Evolutionary conservation across 1,140 invertebrate species (phyloP), one percentile per base, ranked within the genome.

Genomic region (Calephelis nemesis): DNA sequence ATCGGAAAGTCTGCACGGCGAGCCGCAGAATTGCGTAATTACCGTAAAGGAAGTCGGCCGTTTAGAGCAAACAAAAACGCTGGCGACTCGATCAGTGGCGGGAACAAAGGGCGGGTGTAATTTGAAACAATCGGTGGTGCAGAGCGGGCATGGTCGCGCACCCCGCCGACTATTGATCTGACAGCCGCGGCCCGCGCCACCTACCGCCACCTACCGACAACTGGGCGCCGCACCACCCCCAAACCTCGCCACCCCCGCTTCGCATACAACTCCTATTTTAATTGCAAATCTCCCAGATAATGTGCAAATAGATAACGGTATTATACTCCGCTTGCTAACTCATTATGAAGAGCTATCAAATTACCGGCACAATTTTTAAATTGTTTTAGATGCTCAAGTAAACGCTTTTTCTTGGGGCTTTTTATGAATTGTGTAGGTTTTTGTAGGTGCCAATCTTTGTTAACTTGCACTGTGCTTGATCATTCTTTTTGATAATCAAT

Each of bases 281-380:
- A 91, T 91, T 91, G 88, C 86, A 91, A 91, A 91, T 91, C 87
- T 88, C 84, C 85, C 82, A 88, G 88, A 88, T 89, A 89, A 91
- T 89, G 87, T 82, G 84, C 83, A 89, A 91, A 91, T 91, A 88
- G 86, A 91, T 90, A 91, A 89, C 87, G 75, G 82, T 75, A 88
- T 91, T 91, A 88, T 87, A 87, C 83, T 81, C 81, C 71, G 77
- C 84, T 88, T 82, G 83, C 81, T 88, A 87, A 89, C 81, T 88
- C 85, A 89, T 89, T 87, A 84, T 89, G 81, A 82, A 83, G 76
- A 76, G 80, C 77, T 82, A 85, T 90, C 73, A 74, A 83, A 82
- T 87, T 83, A 74, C 73, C 63, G 15, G 15, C 63, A 47, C 50
- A 58, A 50, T 66, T 66, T 66, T 66, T 66, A 66, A 58, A 50